Base-by-base conservation (phyloP, 2,113 vertebrate genomes). In the Polypterus bichir region DNA sequence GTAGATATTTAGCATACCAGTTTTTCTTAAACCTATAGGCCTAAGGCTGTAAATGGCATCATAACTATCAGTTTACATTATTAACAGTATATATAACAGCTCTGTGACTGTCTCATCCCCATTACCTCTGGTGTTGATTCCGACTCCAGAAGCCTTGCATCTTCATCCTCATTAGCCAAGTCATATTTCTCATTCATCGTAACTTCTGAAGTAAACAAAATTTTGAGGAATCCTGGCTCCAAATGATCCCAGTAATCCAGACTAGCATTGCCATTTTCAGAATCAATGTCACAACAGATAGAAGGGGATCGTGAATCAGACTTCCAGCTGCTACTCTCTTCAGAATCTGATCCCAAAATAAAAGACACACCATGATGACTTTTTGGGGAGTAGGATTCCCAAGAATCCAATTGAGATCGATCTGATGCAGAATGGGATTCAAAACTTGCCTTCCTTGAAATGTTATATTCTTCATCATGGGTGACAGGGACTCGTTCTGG, bases 321-420 rank as follows among this genome's bases (percentile, higher is more conserved):
- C 49, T 88, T 84, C 86, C 86, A 88, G 71, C 87, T 84, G 52
- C 83, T 87, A 69, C 87, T 27, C 5, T 55, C 86, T 2, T 81
- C 86, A 0, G 80, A 77, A 71, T 81, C 71, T 3, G 82, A 85
- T 5, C 81, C 83, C 1, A 84, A 64, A 44, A 84, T 74, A 66
- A 87, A 88, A 65, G 83, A 82, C 1, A 83, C 80, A 44, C 80
- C 83, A 3, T 81, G 86, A 7, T 76, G 81, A 53, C 81, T 82
- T 10, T 78, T 81, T 48, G 85, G 82, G 3, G 84, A 86, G 70
- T 87, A 78, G 7, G 67, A 67, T 62, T 79, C 77, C 60, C 68
- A 80, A 57, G 72, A 66, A 0, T 83, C 84, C 57, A 83, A 81
- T 3, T 74, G 76, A 57, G 77, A 75, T 27, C 27, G 27, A 27